Base-by-base conservation (phyloP, 2,797 vertebrate species). In the Eremophila alpestris region DNA sequence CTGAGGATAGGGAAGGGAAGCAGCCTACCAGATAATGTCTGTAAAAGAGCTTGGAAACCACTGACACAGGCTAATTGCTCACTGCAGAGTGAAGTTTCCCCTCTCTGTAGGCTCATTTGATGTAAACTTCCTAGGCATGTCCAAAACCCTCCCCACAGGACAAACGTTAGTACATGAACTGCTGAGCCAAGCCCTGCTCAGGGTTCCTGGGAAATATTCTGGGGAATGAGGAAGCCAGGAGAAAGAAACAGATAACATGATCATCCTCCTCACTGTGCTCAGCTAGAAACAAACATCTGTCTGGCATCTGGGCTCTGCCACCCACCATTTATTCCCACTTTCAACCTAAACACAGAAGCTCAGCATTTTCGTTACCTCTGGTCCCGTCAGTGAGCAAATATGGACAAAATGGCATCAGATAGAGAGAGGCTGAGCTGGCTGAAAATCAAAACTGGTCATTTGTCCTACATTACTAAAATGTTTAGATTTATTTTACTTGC, bases 21-120 rank as follows among this genome's bases (percentile, higher is more conserved):
- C 85, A 93, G 87, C 40, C 94, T 93, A 91, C 16, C 79, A 86
- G 74, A 73, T 69, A 85, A 89, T 54, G 78, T 40, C 87, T 85
- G 55, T 38, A 34, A 30, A 68, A 94, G 54, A 96, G 79, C 73
- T 82, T 87, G 45, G 76, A 95, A 96, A 67, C 65, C 89, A 81
- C 6, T 89, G 74, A 73, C 73, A 86, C 36, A 22, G 54, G 46
- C 54, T 83, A 94, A 96, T 89, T 89, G 60, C 71, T 82, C 76
- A 84, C 77, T 95, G 83, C 68, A 70, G 65, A 76, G 67, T 38
- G 38, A 84, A 79, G 73, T 48, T 84, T 75, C 60, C 51, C 59
- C 16, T 88, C 93, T 79, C 88, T 58, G n/a, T 89, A 58, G 69
- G 59, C 81, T 91, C 74, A 78, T 83, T 83, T 78, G 36, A 92